A percentile compares a stretch with the other conserved stretches of the same genome.
These are phyloP conservation scores for Hermaeophaga mercurialis DNA, from an alignment of 2,888 invertebrate genomes.

Conservation along the genomic window DNA sequence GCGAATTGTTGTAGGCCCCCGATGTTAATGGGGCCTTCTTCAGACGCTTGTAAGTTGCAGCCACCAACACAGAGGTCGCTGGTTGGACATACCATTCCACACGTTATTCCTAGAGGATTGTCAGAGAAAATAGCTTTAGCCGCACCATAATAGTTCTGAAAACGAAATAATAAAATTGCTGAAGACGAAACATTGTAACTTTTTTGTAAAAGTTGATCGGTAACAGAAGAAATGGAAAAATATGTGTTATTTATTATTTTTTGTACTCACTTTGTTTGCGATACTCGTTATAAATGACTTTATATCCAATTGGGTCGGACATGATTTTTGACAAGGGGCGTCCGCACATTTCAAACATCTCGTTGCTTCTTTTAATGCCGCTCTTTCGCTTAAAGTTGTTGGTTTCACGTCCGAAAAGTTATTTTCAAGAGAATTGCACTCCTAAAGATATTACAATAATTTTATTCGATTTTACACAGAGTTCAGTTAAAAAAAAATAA, in stretches of 20 bases:
- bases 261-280: slow-evolving; percentile 83
- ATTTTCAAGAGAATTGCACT: slow-evolving; percentile 73
- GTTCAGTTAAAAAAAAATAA: slow-evolving; percentile 31
- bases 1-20: slow-evolving; percentile 98
- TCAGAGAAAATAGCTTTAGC: slow-evolving; percentile 95
- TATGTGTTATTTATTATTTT: no score
- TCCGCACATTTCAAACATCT: slow-evolving; percentile 92
- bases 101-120: slow-evolving; percentile 93
- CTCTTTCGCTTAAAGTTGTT: slow-evolving; percentile 94
- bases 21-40: slow-evolving; percentile 98
- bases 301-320: slow-evolving; percentile 96
- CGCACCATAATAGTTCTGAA: slow-evolving; percentile 95
- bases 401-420: slow-evolving; percentile 98
- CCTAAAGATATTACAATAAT: no score
- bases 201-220: background rate
- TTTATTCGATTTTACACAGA: no score
- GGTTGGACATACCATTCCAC: slow-evolving; percentile 99
- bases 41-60: slow-evolving; percentile 93
- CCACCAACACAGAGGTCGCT: slow-evolving; percentile 98
- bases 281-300: slow-evolving; percentile 97
- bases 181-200: no score
- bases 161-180: slow-evolving; percentile 32
- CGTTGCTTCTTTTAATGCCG: slow-evolving; percentile 87
- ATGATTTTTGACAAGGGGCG: slow-evolving; percentile 98
- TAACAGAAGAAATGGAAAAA: background rate